Percentiles rank a stretch among this genome's conserved stretches.
Conservation (phyloP, 2,797 vertebrate species). For the Esox lucius region DNA sequence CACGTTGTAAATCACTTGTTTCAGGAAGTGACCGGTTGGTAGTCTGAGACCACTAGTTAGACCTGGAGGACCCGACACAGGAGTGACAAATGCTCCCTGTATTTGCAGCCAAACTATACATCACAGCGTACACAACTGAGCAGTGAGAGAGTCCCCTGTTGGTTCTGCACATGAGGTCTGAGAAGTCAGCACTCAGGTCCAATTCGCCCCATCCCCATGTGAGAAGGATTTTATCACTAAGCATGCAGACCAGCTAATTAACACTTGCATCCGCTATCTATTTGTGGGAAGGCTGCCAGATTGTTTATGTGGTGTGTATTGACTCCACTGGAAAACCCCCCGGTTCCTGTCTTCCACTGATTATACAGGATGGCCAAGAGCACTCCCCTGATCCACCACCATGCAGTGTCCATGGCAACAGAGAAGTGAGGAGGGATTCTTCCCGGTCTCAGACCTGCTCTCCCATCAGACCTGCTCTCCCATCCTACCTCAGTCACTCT, state of each 20-base stretch:
- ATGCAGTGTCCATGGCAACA: conserved; percentile 24
- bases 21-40: conserved; percentile 25
- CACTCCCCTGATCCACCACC: neutral
- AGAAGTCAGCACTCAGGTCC: neutral
- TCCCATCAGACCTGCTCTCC: conserved; percentile 8
- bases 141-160: neutral
- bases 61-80: neutral
- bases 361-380: neutral
- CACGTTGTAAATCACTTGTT: conserved; percentile 50
- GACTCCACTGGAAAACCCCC: neutral
- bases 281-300: neutral
- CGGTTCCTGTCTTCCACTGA: neutral
- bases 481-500: conserved; percentile 20
- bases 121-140: neutral
- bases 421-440: conserved; percentile 31
- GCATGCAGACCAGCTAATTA: neutral
- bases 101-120: conserved; percentile 26
- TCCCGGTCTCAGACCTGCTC: conserved; percentile 20
- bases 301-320: neutral
- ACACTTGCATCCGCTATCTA: neutral
- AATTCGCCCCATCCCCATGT: neutral
- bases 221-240: neutral
- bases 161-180: neutral
- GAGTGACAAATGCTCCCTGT: conserved; percentile 19
- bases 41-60: conserved; percentile 37